These are phyloP conservation scores for Campylomormyrus tamandua DNA, from an alignment of 2,113 vertebrate genomes.

Conservation along the genomic window DNA sequence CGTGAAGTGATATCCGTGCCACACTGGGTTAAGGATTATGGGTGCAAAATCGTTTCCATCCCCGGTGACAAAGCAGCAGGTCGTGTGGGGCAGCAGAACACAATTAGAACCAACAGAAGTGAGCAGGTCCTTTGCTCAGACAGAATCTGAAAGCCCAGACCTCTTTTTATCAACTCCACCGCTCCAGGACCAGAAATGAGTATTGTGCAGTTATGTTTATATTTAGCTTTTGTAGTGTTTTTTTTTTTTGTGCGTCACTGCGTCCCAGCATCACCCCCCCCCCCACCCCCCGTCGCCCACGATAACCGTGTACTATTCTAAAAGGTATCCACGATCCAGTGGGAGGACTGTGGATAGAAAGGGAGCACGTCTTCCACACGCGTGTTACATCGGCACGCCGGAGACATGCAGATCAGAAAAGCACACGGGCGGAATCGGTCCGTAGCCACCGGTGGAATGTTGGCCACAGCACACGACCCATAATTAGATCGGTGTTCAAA, in stretches of 20 bases:
- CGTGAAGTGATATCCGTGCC: too few species aligned
- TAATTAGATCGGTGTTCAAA: background rate
- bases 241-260: slow-evolving; percentile 1
- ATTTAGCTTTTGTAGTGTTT: slow-evolving; percentile 2
- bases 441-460: background rate
- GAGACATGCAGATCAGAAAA: background rate
- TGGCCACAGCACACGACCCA: background rate
- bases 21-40: background rate
- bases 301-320: background rate
- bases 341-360: background rate
- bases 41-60: background rate
- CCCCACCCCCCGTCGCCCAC: background rate
- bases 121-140: background rate
- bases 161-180: background rate
- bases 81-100: background rate
- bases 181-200: background rate
- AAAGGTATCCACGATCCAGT: background rate
- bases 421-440: background rate
- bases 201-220: background rate
- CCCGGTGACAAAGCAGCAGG: background rate
- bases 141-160: background rate
- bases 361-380: background rate
- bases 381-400: background rate
- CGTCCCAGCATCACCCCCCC: background rate
- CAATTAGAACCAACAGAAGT: background rate